Evolutionary conservation across 53 echinoderm and acorn worm species (phyloP), one percentile per base, ranked within the genome.

Genomic region (Pentamera pediparva): DNA sequence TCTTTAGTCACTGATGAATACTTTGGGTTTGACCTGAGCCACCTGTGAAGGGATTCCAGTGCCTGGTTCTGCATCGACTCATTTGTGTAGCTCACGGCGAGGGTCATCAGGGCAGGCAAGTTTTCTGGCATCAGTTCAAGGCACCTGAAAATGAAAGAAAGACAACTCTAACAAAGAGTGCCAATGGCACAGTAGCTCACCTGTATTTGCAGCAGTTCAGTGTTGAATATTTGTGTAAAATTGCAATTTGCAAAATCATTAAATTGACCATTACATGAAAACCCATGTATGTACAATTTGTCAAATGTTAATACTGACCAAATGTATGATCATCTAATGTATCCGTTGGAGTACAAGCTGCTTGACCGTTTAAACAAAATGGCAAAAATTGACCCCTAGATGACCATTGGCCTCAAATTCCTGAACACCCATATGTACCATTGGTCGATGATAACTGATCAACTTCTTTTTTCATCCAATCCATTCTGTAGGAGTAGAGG

Each of bases 61-160:
- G 98, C 98, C 58, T 88, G 82, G 70, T 92, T 91, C 51, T 98
- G 98, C 75, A 89, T 65, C 18, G 91, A 88, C 34, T 98, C 98
- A 30, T 98, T 98, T 54, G 98, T 92, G 63, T 98, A 98, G 56
- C 98, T 98, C 27, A 98, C 91, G 6, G 91, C 86, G 2, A 98
- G 80, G 4, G 89, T 79, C 91, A 98, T 88, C 40, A 89, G 71
- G 8, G 89, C 91, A 32, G 89, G 73, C 6, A 83, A 61, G 57
- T 98, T 98, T 59, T 71, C 88, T 39, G 91, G 84, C 50, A 83
- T 77, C 21, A 98, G 59, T 74, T 98, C 91, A 39, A 98, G 75
- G 77, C 91, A 91, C 58, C 98, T 98, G 65, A 5, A n/a, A 20
- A 39, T 57, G 9, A 41, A 41, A 45, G n/a, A 45, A 45, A n/a